phyloP scores from a whole-genome alignment of 2,797 vertebrate genomes.

The Peromyscus eremicus region DNA sequence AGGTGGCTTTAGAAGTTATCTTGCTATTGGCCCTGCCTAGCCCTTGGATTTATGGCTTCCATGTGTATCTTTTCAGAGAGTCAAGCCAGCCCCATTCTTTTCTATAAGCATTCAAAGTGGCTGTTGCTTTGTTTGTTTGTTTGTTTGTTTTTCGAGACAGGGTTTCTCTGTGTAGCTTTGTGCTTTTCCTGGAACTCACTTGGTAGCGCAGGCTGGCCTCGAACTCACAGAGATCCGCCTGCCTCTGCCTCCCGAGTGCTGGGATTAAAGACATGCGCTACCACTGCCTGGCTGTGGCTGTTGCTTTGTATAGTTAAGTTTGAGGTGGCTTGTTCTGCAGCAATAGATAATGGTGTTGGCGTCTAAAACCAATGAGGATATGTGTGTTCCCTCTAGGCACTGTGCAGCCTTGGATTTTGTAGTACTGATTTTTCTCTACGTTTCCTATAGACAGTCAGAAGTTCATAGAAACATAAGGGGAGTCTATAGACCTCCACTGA shows the following conservation, averaged over 20 bases:
- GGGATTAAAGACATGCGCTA: no score
- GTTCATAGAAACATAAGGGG: not conserved
- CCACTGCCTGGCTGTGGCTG: not conserved
- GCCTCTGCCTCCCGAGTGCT: no score
- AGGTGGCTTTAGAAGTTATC: not conserved
- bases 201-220: no score
- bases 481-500: not conserved
- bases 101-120: not conserved
- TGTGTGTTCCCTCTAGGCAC: not conserved
- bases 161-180: no score
- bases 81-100: not conserved
- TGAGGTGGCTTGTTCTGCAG: not conserved
- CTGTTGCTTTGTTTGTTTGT: not conserved
- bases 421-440: not conserved
- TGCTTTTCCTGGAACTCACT: no score
- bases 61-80: not conserved
- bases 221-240: no score
- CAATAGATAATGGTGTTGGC: not conserved
- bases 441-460: not conserved
- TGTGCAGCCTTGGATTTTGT: not conserved
- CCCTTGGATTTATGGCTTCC: not conserved
- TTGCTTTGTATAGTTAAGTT: not conserved
- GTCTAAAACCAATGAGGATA: not conserved
- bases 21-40: not conserved
- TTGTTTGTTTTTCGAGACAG: no score